Evolutionary conservation across 2,888 invertebrate species (phyloP), one percentile per base, ranked within the genome.

Genomic region (Athalia cordata): DNA sequence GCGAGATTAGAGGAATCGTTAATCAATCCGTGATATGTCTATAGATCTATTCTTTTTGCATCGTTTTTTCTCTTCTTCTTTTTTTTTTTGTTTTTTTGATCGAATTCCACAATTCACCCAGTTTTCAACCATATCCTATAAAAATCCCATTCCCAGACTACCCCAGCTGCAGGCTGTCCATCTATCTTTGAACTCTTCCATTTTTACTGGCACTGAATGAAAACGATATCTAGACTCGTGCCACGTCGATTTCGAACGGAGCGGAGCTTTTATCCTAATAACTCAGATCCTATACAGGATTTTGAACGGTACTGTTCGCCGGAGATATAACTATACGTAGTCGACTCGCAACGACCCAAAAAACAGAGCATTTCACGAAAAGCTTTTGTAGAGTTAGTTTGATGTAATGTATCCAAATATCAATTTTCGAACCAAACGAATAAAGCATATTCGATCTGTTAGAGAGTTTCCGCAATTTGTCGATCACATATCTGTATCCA

Each of bases 221-320:
- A 55, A 55, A 11, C n/a, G 55, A 7, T n/a, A 55, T 55, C 55
- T 11, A 55, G 55, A 9, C 11, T n/a, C 55, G 29, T 29, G 29
- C 29, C 29, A 29, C 29, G 29, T 29, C 0, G 29, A 29, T 29
- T 29, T 29, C 29, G 29, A 29, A 29, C 29, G 29, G 29, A 29
- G 29, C 55, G 55, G 9, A 55, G 55, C 55, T 55, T n/a, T 55
- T 55, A 55, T 55, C 55, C 55, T 55, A 55, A 55, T 55, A 55
- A 55, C 55, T 5, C n/a, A n/a, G 55, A 55, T 55, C n/a, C 4
- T 55, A 3, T 11, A 55, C 55, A 55, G 55, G 55, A 0, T 11
- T 55, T 29, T 29, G 29, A 29, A 29, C 29, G 29, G 29, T 29
- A 29, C 55, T 7, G 55, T 55, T n/a, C 7, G 8, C 55, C n/a